Evolutionary conservation across 1,140 invertebrate species (phyloP).

Genomic region (Leucophenga varia): DNA sequence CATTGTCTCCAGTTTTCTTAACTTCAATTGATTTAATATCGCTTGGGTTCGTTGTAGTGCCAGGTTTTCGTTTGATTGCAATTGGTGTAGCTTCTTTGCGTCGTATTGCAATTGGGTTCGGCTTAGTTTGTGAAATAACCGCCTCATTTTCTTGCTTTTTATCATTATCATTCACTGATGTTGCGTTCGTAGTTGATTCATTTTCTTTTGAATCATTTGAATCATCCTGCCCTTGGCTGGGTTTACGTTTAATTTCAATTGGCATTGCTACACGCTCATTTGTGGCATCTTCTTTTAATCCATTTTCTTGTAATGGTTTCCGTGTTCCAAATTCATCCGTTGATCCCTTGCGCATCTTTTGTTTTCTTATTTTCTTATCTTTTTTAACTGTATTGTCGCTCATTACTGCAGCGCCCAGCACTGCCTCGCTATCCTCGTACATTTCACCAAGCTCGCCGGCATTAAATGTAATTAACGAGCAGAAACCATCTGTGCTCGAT

Average conservation of each 20-base stretch:
- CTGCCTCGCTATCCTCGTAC: conserved; percentile 58
- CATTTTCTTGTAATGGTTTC: conserved; percentile 27
- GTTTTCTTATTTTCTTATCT: conserved; percentile 16
- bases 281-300: not conserved
- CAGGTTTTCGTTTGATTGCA: conserved; percentile 22
- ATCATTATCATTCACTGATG: no score
- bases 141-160: conserved; percentile 38
- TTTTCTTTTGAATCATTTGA: not conserved
- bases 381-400: conserved; percentile 19
- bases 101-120: conserved; percentile 9
- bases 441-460: conserved; percentile 78
- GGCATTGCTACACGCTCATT: no score
- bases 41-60: conserved; percentile 29
- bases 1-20: no score
- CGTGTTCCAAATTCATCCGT: conserved; percentile 21
- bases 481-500: conserved; percentile 95
- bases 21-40: no score
- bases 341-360: conserved; percentile 29
- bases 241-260: conserved; percentile 12
- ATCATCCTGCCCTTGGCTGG: no score
- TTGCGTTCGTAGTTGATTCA: not conserved
- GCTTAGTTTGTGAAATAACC: conserved; percentile 23
- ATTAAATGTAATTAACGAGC: conserved; percentile 85
- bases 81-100: conserved; percentile 25
- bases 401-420: conserved; percentile 28